Evolutionary conservation across 1,140 invertebrate species (phyloP).

Genomic region (Choristoneura fumiferana): DNA sequence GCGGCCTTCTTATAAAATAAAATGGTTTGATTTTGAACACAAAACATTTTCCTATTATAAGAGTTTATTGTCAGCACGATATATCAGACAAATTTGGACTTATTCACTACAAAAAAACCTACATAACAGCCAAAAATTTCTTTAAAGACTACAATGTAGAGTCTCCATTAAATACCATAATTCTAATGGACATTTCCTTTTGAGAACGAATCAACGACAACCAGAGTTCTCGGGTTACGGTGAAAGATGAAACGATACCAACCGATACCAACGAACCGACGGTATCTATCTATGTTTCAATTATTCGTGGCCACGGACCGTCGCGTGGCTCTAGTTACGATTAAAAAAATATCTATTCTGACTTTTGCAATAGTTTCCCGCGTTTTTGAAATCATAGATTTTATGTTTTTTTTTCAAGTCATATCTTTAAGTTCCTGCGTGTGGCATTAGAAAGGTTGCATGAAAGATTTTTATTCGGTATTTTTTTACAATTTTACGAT

Average conservation of each 20-base stretch:
- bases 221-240: conserved; percentile 1
- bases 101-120: too few species aligned
- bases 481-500: too few species aligned
- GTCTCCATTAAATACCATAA: conserved; percentile 4
- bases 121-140: too few species aligned
- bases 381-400: conserved; percentile 1
- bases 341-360: conserved; percentile 1
- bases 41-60: too few species aligned
- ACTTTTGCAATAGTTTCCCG: background rate
- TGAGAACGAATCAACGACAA: conserved; percentile 4
- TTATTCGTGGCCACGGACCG: conserved; percentile 6
- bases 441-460: too few species aligned
- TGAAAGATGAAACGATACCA: conserved; percentile 14
- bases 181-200: conserved; percentile 11
- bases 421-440: too few species aligned
- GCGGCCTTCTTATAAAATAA: too few species aligned
- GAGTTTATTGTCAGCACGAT: too few species aligned
- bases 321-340: background rate
- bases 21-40: too few species aligned
- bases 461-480: too few species aligned
- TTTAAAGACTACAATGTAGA: too few species aligned
- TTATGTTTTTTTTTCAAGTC: background rate
- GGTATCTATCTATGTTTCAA: conserved; percentile 4
- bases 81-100: too few species aligned
- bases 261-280: background rate